Percentiles rank a stretch among this genome's conserved stretches.
These are phyloP conservation scores for Lycaena phlaeas DNA, from an alignment of 2,888 invertebrate genomes.

Conservation along the genomic window DNA sequence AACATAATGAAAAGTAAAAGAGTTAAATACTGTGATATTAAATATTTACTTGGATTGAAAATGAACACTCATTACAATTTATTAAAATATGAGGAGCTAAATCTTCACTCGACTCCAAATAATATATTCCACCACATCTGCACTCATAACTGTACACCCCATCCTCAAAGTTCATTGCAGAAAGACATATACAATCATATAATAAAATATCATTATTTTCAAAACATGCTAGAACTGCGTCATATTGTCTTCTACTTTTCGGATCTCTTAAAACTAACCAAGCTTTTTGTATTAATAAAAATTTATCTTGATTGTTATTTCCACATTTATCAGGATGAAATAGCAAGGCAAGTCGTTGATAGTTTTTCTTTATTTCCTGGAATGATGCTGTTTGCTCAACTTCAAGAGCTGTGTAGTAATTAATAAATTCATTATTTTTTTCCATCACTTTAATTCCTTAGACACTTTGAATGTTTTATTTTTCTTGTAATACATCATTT, in stretches of 20 bases:
- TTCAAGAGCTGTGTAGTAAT: slow-evolving; percentile 71
- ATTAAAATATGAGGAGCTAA: slow-evolving; percentile 54
- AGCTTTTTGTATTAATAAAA: slow-evolving; percentile 75
- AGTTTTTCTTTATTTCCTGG: slow-evolving; percentile 75
- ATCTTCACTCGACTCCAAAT: slow-evolving; percentile 36
- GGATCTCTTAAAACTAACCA: slow-evolving; percentile 79
- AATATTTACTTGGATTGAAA: slow-evolving; percentile 73
- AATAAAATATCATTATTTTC: slow-evolving; percentile 73
- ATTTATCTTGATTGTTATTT: slow-evolving; percentile 30
- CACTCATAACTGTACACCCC: slow-evolving; percentile 70
- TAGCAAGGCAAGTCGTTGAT: slow-evolving; percentile 69
- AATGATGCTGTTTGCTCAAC: slow-evolving; percentile 65
- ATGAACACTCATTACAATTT: slow-evolving; percentile 83
- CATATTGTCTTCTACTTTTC: slow-evolving; percentile 75
- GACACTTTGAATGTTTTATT: background rate
- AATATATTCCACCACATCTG: slow-evolving; percentile 79
- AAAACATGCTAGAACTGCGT: slow-evolving; percentile 72
- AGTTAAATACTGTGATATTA: too few species aligned
- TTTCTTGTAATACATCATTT: background rate
- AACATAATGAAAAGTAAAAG: too few species aligned
- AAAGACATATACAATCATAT: slow-evolving; percentile 69
- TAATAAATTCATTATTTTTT: slow-evolving; percentile 18
- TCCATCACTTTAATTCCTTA: slow-evolving; percentile 7
- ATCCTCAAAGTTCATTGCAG: slow-evolving; percentile 57
- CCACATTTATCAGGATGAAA: slow-evolving; percentile 76